phyloP scores from a whole-genome alignment of 2,888 invertebrate genomes.

The Mystacides longicornis region DNA sequence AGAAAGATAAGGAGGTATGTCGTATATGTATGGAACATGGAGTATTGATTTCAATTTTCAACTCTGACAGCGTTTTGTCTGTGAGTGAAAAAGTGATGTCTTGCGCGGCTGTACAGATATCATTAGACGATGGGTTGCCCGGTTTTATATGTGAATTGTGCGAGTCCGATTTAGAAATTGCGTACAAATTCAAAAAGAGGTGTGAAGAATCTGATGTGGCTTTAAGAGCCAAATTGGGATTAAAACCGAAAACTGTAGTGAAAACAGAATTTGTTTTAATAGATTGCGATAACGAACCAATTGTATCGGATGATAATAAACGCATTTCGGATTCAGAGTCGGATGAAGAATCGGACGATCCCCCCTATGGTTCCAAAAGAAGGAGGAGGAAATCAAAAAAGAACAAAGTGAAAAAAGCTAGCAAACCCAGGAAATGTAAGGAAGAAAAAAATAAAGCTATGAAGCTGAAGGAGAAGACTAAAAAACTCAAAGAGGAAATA shows the following conservation, averaged over 20 bases:
- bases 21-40: slow-evolving; percentile 23
- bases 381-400: slow-evolving; percentile 8
- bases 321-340: slow-evolving; percentile 9
- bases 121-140: slow-evolving; percentile 37
- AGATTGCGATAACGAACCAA: slow-evolving; percentile 32
- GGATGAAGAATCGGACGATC: slow-evolving; percentile 17
- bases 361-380: slow-evolving; percentile 13
- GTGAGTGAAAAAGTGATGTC: slow-evolving; percentile 39
- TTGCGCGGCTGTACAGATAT: slow-evolving; percentile 36
- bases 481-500: background rate
- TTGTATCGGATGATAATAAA: slow-evolving; percentile 28
- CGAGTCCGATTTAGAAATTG: slow-evolving; percentile 34
- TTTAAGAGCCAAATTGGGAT: slow-evolving; percentile 35
- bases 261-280: slow-evolving; percentile 37
- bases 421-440: background rate
- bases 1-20: slow-evolving; percentile 18
- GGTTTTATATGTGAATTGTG: slow-evolving; percentile 37
- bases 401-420: slow-evolving; percentile 1
- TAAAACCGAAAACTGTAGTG: slow-evolving; percentile 29
- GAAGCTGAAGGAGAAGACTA: slow-evolving; percentile 9
- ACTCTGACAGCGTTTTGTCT: slow-evolving; percentile 28
- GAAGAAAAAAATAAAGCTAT: background rate
- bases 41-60: slow-evolving; percentile 24
- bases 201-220: slow-evolving; percentile 37
- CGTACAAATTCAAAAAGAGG: slow-evolving; percentile 34